Conservation (phyloP, 2,888 invertebrate species). For the Mesorhabditis sp. region DNA sequence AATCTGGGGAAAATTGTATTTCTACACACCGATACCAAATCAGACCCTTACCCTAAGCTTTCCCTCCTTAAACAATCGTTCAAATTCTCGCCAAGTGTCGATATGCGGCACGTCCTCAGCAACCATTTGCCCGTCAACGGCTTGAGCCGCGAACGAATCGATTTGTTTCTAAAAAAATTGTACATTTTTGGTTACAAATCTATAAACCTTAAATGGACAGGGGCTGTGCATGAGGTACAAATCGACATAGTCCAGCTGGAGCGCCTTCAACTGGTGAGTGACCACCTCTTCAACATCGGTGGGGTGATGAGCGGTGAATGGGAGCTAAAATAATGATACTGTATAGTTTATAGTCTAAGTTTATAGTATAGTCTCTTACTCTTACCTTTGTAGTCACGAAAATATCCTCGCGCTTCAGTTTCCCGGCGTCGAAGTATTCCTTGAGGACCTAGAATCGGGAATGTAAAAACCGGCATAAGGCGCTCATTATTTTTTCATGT, state of each 20-base stretch:
- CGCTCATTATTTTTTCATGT: too few relatives aligned
- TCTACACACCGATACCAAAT: neutral
- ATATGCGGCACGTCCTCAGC: slow-evolving; percentile 26
- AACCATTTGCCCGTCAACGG: slow-evolving; percentile 22
- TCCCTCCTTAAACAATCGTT: slow-evolving; percentile 36
- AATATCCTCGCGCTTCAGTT: slow-evolving; percentile 61
- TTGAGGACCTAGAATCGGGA: slow-evolving; percentile 63
- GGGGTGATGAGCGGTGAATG: slow-evolving; percentile 36
- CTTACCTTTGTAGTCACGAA: slow-evolving; percentile 49
- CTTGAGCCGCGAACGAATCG: slow-evolving; percentile 19
- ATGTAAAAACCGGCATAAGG: too few relatives aligned
- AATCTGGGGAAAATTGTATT: too few relatives aligned
- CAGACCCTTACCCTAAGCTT: slow-evolving; percentile 25
- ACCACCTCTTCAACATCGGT: slow-evolving; percentile 29
- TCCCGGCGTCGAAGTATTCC: slow-evolving; percentile 67
- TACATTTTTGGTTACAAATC: neutral
- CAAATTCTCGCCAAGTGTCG: slow-evolving; percentile 47
- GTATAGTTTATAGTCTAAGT: neutral
- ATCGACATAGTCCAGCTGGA: slow-evolving; percentile 42
- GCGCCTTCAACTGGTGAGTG: slow-evolving; percentile 36
- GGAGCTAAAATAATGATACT: slow-evolving; percentile 19
- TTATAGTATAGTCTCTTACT: slow-evolving; percentile 6
- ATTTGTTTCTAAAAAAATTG: slow-evolving; percentile 22
- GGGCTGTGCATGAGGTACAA: slow-evolving; percentile 45
- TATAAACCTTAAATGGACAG: slow-evolving; percentile 22